Conservation (phyloP, 1,140 invertebrate species). For the Drosophila parabipectinata region DNA sequence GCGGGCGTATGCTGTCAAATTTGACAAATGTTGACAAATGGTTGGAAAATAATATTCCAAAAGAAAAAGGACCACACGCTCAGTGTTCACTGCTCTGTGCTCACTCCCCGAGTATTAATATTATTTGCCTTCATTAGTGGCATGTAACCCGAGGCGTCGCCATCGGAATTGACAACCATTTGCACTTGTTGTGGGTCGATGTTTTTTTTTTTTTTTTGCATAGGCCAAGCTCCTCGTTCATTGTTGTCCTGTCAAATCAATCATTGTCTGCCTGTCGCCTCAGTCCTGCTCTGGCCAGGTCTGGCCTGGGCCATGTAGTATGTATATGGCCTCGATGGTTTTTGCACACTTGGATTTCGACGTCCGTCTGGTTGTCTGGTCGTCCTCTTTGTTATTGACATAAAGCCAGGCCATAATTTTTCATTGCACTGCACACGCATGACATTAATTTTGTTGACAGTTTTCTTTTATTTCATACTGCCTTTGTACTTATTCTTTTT, state of each 20-base stretch:
- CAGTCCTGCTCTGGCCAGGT: not conserved
- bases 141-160: slow-evolving; percentile 60
- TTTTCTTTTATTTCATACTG: slow-evolving; percentile 74
- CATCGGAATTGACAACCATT: slow-evolving; percentile 49
- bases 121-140: slow-evolving; percentile 79
- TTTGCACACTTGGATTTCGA: slow-evolving; percentile 37
- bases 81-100: not conserved
- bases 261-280: slow-evolving; percentile 63
- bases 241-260: slow-evolving; percentile 81
- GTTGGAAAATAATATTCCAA: slow-evolving; percentile 70
- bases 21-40: slow-evolving; percentile 83
- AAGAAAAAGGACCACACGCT: slow-evolving; percentile 17
- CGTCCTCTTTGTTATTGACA: slow-evolving; percentile 70
- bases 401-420: slow-evolving; percentile 80
- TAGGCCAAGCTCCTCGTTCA: slow-evolving; percentile 41
- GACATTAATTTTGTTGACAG: slow-evolving; percentile 84
- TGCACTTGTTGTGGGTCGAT: slow-evolving; percentile 33
- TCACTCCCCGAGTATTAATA: slow-evolving; percentile 54
- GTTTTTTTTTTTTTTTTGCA: slow-evolving; percentile 28
- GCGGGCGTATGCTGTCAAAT: slow-evolving; percentile 71
- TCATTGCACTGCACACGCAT: slow-evolving; percentile 81
- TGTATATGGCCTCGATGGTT: slow-evolving; percentile 12
- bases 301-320: slow-evolving; percentile 8
- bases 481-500: slow-evolving; percentile 60
- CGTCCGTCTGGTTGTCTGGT: slow-evolving; percentile 18